Evolutionary conservation across 2,888 invertebrate species (phyloP).

Genomic region (Alviniconcha strummeri): DNA sequence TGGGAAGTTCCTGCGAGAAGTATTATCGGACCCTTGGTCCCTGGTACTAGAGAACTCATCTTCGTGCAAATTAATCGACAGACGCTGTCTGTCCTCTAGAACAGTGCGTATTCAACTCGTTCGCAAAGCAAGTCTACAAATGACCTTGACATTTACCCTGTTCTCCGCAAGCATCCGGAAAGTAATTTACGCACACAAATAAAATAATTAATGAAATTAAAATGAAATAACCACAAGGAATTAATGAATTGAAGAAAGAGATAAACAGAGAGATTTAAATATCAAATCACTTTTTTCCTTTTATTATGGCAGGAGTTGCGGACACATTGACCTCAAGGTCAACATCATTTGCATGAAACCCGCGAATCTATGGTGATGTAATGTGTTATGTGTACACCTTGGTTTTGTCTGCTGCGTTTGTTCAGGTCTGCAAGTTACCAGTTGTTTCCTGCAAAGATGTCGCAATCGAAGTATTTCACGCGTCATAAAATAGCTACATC

Average conservation of each 20-base stretch:
- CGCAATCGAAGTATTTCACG: constrained; percentile 38
- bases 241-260: too few relatives aligned
- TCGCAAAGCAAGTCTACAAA: background rate
- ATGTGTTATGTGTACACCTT: background rate
- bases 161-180: background rate
- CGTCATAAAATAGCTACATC: constrained; percentile 15
- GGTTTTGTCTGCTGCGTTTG: background rate
- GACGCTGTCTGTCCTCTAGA: too few relatives aligned
- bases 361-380: background rate
- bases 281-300: too few relatives aligned
- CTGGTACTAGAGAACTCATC: constrained; percentile 30
- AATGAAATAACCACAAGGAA: background rate
- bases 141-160: constrained; percentile 17
- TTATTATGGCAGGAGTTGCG: too few relatives aligned
- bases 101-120: too few relatives aligned
- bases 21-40: constrained; percentile 83
- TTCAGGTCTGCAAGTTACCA: too few relatives aligned
- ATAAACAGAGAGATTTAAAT: too few relatives aligned
- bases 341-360: constrained; percentile 22
- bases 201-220: background rate
- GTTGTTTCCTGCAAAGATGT: constrained; percentile 2
- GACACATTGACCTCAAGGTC: background rate
- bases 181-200: background rate
- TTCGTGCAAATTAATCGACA: background rate
- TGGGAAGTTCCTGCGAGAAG: constrained; percentile 98